Evolutionary conservation across 2,797 vertebrate species (phyloP).

Genomic region (Microctenopoma stevenorrisi): DNA sequence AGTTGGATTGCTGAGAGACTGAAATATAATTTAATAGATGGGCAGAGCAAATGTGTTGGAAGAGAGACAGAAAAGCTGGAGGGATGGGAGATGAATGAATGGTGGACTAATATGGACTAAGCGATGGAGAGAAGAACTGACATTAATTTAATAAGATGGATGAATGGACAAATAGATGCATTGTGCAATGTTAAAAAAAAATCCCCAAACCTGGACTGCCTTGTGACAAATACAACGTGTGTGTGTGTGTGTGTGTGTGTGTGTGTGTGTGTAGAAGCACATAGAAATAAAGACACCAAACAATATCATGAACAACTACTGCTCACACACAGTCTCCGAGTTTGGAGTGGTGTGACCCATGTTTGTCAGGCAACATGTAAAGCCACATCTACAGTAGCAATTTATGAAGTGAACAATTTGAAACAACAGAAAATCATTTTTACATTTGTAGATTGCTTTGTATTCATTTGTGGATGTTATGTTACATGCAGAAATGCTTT

Average conservation of each 20-base stretch:
- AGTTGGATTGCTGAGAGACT: slow-evolving; percentile 65
- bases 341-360: no score
- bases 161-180: slow-evolving; percentile 52
- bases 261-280: slow-evolving; percentile 1
- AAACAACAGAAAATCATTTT: no score
- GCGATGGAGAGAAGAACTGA: slow-evolving; percentile 49
- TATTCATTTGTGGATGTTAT: no score
- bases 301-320: neutral
- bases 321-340: neutral
- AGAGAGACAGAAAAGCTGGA: slow-evolving; percentile 65
- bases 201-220: slow-evolving; percentile 18
- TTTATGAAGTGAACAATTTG: no score
- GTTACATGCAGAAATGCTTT: no score
- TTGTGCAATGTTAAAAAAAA: slow-evolving; percentile 32
- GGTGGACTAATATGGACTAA: slow-evolving; percentile 61
- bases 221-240: slow-evolving; percentile 26
- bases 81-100: slow-evolving; percentile 70
- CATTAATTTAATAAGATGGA: slow-evolving; percentile 70
- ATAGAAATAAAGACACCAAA: slow-evolving; percentile 11
- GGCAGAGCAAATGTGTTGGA: slow-evolving; percentile 64
- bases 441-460: no score
- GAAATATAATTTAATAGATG: slow-evolving; percentile 74
- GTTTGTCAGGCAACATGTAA: no score
- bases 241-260: neutral
- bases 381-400: no score